Evolutionary conservation across 2,888 invertebrate genomes (phyloP), one percentile per base, ranked within the genome.

Genomic region (Calameuta pallipes): DNA sequence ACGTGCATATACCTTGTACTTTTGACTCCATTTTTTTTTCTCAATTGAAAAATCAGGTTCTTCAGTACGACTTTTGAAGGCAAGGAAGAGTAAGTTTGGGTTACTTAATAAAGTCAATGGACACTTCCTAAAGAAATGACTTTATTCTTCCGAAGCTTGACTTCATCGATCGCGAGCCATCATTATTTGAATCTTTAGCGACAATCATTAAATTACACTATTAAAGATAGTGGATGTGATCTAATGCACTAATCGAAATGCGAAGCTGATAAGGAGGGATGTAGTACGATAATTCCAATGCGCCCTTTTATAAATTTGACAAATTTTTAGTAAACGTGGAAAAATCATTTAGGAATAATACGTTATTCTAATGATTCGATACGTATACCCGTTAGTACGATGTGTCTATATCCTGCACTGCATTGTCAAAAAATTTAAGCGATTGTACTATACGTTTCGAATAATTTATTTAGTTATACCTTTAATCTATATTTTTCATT

Each of bases 401-500:
- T 12, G 56, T 9, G 23, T 56, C 56, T 56, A 56, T 6, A 41
- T 56, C 56, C 23, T 56, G 56, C 2, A 41, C 41, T 41, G 33
- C 23, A 13, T 37, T 35, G 73, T 76, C 37, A 70, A 70, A 75
- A 35, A 37, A 75, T 71, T 71, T 30, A 71, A 31, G 71, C 71
- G 34, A 33, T 71, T 56, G 56, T 56, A 56, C 56, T 36, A 74
- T 83, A 84, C 81, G 79, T 83, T 85, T 86, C 82, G 85, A 88
- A 85, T 87, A 87, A 87, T 86, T 88, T 87, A 87, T 85, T 85
- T 81, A 81, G 82, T 85, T 87, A 87, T 87, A 84, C 82, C 84
- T 85, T 78, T 78, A 81, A 84, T 82, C 73, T 79, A 80, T 74
- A 82, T 79, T 82, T 78, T 77, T 80, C 75, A 56, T 56, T 56